phyloP scores from a whole-genome alignment of 2,797 vertebrate species.

The Mormyrops boulengeri region DNA sequence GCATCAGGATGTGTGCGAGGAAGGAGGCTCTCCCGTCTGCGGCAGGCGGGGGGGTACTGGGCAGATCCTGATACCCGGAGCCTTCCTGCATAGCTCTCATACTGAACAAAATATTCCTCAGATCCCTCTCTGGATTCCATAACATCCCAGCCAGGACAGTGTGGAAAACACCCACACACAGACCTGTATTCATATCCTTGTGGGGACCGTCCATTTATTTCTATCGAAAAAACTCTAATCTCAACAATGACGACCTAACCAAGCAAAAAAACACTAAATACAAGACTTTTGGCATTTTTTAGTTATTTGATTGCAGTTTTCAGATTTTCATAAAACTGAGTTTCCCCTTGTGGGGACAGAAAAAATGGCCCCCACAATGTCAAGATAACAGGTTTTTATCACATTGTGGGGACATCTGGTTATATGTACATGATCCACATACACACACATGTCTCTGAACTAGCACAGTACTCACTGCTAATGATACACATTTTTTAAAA shows the following conservation, averaged over 20 bases:
- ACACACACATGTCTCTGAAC: background rate
- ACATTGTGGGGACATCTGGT: background rate
- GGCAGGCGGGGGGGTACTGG: conserved; percentile 33
- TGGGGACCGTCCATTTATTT: background rate
- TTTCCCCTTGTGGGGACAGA: background rate
- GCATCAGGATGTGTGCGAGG: conserved; percentile 66
- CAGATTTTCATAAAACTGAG: background rate
- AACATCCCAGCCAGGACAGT: background rate
- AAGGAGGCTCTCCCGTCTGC: conserved; percentile 50
- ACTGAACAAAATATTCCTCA: conserved; percentile 49
- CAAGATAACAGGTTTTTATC: background rate
- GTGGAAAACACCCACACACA: background rate
- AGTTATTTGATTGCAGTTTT: background rate
- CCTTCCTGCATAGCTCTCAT: conserved; percentile 65
- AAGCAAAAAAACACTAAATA: background rate
- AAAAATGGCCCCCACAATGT: background rate
- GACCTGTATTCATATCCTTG: background rate
- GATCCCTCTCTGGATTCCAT: background rate
- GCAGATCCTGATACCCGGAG: conserved; percentile 60
- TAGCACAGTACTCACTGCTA: background rate
- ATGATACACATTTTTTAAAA: background rate
- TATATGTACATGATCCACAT: background rate
- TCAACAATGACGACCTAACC: background rate
- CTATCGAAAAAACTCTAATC: background rate
- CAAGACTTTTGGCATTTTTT: background rate